Evolutionary conservation across 2,113 vertebrate species (phyloP), one percentile per base, ranked within the genome.

Genomic region (Pyxicephalus adspersus): DNA sequence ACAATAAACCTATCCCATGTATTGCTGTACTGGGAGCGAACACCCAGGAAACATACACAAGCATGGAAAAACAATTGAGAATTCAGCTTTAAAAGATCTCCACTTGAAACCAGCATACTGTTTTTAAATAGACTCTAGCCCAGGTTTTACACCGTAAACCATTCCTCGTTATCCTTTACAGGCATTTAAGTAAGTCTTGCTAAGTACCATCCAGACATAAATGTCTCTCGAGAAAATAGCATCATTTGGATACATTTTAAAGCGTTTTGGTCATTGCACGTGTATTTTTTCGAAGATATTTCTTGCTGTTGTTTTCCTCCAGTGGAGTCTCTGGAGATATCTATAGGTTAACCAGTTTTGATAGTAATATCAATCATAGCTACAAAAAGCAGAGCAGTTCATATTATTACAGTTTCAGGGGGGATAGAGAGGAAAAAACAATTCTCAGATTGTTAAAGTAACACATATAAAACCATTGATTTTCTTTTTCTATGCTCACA

Each of bases 331-430:
- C 55, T n/a, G 17, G 77, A 68, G 65, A 70, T 70, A 68, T 34
- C 54, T 34, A 45, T 60, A 67, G 65, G 65, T 80, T 70, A 70
- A 80, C 50, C 64, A 70, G 29, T n/a, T 28, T 80, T 80, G 54
- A 80, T 54, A 26, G 61, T 52, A 64, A 77, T 65, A 77, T 77
- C 61, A 77, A 77, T 65, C 75, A 77, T 45, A 51, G 23, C 28
- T 58, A 22, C 54, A 45, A 61, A 57, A 80, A 80, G 52, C 65
- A 79, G 38, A 20, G 54, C 77, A 50, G 60, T 68, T 68, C 64
- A 76, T 29, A 55, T 58, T 74, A 74, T 74, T 74, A 74, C 28
- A 28, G 52, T 55, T 74, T n/a, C 58, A 34, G 54, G n/a, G 58
- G 38, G 71, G 71, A 58, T 74, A 38, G 31, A 38, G 31, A 63